Conservation (phyloP, 1,140 invertebrate genomes). For the Pseudomyrmex gracilis region DNA sequence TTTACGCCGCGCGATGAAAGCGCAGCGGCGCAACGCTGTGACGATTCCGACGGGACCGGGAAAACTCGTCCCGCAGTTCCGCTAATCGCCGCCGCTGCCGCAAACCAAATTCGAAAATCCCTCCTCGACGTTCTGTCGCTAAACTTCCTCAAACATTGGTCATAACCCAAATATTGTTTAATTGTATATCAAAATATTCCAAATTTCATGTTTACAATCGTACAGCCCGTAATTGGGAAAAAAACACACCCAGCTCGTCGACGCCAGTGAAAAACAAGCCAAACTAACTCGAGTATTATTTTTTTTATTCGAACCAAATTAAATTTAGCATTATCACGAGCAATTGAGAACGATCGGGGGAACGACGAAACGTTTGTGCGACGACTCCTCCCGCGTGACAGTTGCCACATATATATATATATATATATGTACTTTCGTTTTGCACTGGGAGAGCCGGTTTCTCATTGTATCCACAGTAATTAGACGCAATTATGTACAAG, state of each 20-base stretch:
- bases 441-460: background rate
- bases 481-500: constrained; percentile 36
- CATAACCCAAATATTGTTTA: constrained; percentile 62
- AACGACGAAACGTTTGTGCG: background rate
- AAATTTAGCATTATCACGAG: constrained; percentile 54
- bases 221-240: constrained; percentile 47
- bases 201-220: constrained; percentile 57
- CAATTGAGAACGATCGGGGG: constrained; percentile 32
- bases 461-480: constrained; percentile 28
- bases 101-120: constrained; percentile 63
- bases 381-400: constrained; percentile 1
- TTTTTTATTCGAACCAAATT: constrained; percentile 44
- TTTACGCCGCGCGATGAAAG: constrained; percentile 29
- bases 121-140: constrained; percentile 54
- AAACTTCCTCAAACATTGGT: constrained; percentile 59
- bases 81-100: constrained; percentile 49
- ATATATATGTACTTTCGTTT: constrained; percentile 35
- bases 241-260: constrained; percentile 34
- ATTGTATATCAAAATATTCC: constrained; percentile 62
- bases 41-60: constrained; percentile 42
- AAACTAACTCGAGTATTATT: constrained; percentile 43
- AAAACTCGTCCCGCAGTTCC: constrained; percentile 19
- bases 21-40: background rate
- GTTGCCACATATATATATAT: background rate
- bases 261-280: constrained; percentile 33